These are phyloP conservation scores for Bolborhynchus lineola DNA, from an alignment of 2,113 vertebrate species.

Conservation along the genomic window DNA sequence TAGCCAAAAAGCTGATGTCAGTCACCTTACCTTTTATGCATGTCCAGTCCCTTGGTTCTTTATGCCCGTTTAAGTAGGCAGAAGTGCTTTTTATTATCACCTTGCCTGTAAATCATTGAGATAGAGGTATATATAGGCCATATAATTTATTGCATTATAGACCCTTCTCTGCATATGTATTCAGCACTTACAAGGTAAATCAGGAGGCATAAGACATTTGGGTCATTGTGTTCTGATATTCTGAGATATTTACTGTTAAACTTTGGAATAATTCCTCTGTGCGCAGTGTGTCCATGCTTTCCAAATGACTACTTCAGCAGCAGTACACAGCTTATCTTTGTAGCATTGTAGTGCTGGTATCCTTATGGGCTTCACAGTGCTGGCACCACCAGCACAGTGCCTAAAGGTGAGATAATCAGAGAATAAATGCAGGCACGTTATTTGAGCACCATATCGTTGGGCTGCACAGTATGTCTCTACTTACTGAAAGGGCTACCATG, in stretches of 20 bases:
- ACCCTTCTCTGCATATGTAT: not conserved
- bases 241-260: constrained; percentile 15
- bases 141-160: constrained; percentile 8
- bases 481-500: constrained; percentile 77
- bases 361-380: constrained; percentile 3
- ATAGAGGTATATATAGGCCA: not conserved
- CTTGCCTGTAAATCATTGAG: not conserved
- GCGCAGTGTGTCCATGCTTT: not conserved
- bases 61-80: constrained; percentile 52
- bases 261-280: constrained; percentile 15
- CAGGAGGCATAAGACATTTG: constrained; percentile 6
- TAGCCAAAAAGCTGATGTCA: constrained; percentile 56
- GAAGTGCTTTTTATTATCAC: constrained; percentile 43
- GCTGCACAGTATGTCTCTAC: constrained; percentile 44
- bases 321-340: constrained; percentile 20
- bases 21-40: constrained; percentile 52
- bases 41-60: constrained; percentile 49
- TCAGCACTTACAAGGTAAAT: constrained; percentile 29
- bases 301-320: not conserved
- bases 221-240: not conserved
- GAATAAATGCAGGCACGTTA: constrained; percentile 1
- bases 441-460: constrained; percentile 52
- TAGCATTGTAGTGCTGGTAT: not conserved
- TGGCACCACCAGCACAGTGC: constrained; percentile 48
- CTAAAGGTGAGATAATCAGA: constrained; percentile 71